These are phyloP conservation scores for Paramisgurnus dabryanus DNA, from an alignment of 2,113 vertebrate genomes.

Conservation along the genomic window DNA sequence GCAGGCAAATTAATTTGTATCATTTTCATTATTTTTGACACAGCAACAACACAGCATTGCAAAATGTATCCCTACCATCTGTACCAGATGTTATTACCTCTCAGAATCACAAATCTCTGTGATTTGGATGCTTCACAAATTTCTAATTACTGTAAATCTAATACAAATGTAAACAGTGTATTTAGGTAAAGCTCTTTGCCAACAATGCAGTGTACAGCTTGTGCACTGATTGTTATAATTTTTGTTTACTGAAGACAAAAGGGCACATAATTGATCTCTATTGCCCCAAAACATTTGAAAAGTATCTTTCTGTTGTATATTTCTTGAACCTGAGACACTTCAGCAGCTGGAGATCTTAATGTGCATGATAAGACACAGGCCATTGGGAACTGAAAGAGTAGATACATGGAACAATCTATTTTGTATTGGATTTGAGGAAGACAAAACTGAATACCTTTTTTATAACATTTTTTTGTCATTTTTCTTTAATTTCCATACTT, in stretches of 20 bases:
- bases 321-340: too few relatives aligned
- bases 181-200: not conserved
- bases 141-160: not conserved
- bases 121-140: not conserved
- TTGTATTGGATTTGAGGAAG: too few relatives aligned
- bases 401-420: too few relatives aligned
- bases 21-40: not conserved
- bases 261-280: not conserved
- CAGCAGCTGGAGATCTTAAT: too few relatives aligned
- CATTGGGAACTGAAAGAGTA: too few relatives aligned
- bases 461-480: not conserved
- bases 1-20: not conserved
- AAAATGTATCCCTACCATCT: constrained; percentile 13
- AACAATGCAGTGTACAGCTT: not conserved
- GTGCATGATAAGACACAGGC: not conserved
- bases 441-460: not conserved
- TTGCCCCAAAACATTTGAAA: too few relatives aligned
- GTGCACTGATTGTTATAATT: not conserved
- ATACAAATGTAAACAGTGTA: not conserved
- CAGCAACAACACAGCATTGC: not conserved
- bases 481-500: not conserved
- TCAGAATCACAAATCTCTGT: not conserved
- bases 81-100: constrained; percentile 9
- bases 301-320: too few relatives aligned
- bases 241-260: not conserved